Conservation (phyloP, 64 coral and sea anemone genomes). For the Stichodactyla mertensii region DNA sequence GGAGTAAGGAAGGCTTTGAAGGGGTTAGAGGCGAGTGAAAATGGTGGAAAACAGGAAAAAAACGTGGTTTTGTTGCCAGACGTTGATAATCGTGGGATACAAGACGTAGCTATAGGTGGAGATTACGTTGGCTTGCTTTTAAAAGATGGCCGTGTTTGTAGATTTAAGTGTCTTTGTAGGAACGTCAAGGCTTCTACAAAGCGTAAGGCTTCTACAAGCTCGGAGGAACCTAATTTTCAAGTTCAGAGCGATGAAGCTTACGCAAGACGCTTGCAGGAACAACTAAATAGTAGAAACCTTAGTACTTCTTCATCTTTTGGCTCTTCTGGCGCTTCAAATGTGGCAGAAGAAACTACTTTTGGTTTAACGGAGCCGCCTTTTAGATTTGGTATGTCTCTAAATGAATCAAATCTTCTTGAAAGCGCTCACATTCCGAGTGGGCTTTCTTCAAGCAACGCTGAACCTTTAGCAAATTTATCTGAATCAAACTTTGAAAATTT, state of each 20-base stretch:
- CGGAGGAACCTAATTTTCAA: slow-evolving; percentile 70
- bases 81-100: slow-evolving; percentile 39
- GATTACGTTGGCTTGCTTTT: slow-evolving; percentile 78
- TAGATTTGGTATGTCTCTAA: slow-evolving; percentile 2
- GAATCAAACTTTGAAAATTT: slow-evolving; percentile 10
- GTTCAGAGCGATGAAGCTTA: slow-evolving; percentile 84
- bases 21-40: slow-evolving; percentile 23
- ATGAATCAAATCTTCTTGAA: not conserved
- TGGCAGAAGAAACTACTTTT: not conserved
- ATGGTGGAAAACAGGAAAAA: slow-evolving; percentile 36
- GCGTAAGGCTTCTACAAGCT: not conserved
- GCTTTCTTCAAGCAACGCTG: not conserved
- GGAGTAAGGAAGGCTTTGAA: slow-evolving; percentile 54
- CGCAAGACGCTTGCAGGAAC: slow-evolving; percentile 60
- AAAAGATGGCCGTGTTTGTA: slow-evolving; percentile 80
- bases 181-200: slow-evolving; percentile 50
- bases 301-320: not conserved
- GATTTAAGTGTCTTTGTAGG: slow-evolving; percentile 79
- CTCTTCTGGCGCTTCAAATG: not conserved
- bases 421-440: not conserved
- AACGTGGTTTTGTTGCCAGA: slow-evolving; percentile 41
- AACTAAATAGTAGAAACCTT: slow-evolving; percentile 24
- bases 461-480: not conserved
- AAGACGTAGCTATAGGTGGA: slow-evolving; percentile 68
- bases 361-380: slow-evolving; percentile 5